phyloP scores from a whole-genome alignment of 2,888 invertebrate genomes.

The Drosophila conformis region DNA sequence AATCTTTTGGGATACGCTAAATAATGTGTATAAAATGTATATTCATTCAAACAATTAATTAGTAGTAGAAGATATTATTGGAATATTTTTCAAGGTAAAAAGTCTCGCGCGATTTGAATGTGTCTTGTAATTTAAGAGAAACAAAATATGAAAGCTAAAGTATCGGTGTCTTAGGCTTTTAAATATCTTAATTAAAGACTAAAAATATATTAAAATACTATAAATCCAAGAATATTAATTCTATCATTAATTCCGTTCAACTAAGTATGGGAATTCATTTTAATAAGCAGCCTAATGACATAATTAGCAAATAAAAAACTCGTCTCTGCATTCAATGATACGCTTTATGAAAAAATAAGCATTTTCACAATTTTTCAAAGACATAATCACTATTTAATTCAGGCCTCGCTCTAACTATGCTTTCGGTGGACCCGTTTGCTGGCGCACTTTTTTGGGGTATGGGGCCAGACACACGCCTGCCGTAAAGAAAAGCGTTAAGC shows the following conservation, averaged over 20 bases:
- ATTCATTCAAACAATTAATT: neutral
- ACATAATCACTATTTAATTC: conserved; percentile 35
- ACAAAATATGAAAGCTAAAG: neutral
- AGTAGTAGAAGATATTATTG: neutral
- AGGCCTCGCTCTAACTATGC: conserved; percentile 34
- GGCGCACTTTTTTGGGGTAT: conserved; percentile 26
- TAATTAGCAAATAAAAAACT: conserved; percentile 9
- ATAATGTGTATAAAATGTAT: neutral
- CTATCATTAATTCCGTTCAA: neutral
- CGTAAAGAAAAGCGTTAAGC: conserved; percentile 70
- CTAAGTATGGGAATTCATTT: neutral
- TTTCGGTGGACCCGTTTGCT: conserved; percentile 33
- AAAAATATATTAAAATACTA: neutral
- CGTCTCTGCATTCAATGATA: conserved; percentile 1
- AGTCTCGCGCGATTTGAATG: neutral
- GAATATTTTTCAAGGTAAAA: neutral
- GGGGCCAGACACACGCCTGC: conserved; percentile 48
- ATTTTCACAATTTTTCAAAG: conserved; percentile 21
- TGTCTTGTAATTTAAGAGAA: neutral
- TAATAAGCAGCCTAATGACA: conserved; percentile 1
- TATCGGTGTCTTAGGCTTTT: neutral
- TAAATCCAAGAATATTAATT: neutral
- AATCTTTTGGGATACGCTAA: neutral
- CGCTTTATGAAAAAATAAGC: conserved; percentile 4
- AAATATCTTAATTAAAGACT: neutral